A percentile compares a stretch with the other conserved stretches of the same genome.
Evolutionary conservation across 2,888 invertebrate genomes (phyloP).

Genomic region (Epiperipatus broadwayi): DNA sequence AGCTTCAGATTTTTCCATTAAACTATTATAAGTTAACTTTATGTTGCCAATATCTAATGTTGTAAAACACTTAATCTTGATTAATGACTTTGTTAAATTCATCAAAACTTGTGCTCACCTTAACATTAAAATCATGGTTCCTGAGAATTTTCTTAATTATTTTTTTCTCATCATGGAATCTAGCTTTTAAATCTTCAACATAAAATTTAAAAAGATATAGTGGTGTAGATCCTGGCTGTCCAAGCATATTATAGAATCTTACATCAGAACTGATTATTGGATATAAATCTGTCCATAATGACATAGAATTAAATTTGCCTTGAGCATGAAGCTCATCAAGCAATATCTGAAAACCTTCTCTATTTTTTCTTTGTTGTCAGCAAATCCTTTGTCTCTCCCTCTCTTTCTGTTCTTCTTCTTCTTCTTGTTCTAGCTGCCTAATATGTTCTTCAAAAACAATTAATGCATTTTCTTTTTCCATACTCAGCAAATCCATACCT

Average conservation of each 20-base stretch:
- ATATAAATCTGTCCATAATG: slow-evolving; percentile 91
- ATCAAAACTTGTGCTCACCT: slow-evolving; percentile 75
- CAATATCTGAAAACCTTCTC: slow-evolving; percentile 42
- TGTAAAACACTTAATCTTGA: slow-evolving; percentile 76
- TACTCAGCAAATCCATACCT: slow-evolving; percentile 62
- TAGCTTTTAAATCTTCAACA: slow-evolving; percentile 90
- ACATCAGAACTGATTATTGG: slow-evolving; percentile 84
- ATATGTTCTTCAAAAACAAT: slow-evolving; percentile 97
- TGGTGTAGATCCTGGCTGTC: slow-evolving; percentile 68
- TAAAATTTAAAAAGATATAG: slow-evolving; percentile 96
- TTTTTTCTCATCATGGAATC: slow-evolving; percentile 94
- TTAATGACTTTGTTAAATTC: slow-evolving; percentile 88
- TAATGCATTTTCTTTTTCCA: slow-evolving; percentile 98
- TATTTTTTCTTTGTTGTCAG: slow-evolving; percentile 77
- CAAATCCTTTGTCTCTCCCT: slow-evolving; percentile 51
- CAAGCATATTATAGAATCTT: slow-evolving; percentile 85
- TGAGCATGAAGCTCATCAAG: slow-evolving; percentile 85
- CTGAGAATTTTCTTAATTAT: slow-evolving; percentile 89
- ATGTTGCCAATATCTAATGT: slow-evolving; percentile 96
- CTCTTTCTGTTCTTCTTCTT: slow-evolving; percentile 70
- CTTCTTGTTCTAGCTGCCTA: slow-evolving; percentile 72
- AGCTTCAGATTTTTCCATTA: slow-evolving; percentile 34
- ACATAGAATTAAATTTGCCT: slow-evolving; percentile 94
- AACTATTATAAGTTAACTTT: slow-evolving; percentile 84
- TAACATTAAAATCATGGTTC: no score